Evolutionary conservation across 92 coral and sea anemone genomes (phyloP), one percentile per base, ranked within the genome.

Genomic region (Paragorgia papillata): DNA sequence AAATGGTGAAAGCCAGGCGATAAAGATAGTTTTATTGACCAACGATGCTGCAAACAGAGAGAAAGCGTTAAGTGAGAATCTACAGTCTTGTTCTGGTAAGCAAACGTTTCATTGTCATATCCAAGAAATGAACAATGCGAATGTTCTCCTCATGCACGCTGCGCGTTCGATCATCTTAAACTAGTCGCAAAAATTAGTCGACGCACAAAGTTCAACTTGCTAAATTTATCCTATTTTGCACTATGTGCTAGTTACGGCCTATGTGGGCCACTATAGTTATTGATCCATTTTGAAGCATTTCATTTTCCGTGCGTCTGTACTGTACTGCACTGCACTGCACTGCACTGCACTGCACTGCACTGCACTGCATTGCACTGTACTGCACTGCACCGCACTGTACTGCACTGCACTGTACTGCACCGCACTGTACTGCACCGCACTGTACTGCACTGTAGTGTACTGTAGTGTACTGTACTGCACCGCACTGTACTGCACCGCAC

Each of bases 1-100:
- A 29, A 64, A 77, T 20, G 67, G 76, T 54, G 84, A 74, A 10
- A 85, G 86, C 20, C 21, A 43, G 18, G 71, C 56, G 30, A 75
- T 84, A 30, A 71, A 79, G 70, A 53, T 88, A 49, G 87, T 95
- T 35, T 77, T 95, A 56, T 73, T 95, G 28, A 95, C 99, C 0
- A 83, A 95, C 75, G 99, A 95, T 79, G 90, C 63, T 56, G 92
- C 77, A 43, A 95, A 95, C 82, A 87, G 73, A 68, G 87, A 76
- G 55, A 95, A 89, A 59, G 99, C 99, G 5, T 43, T 61, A 57
- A 56, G 76, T 21, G 90, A 91, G 55, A 96, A 91, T 49, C 69
- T 95, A 15, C 80, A 71, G 4, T 74, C 84, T 29, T 87, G 74
- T 62, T 91, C 97, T 66, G 89, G 99, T 95, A 63, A 43, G 82